Base-by-base conservation (phyloP, 53 echinoderm and acorn worm species). In the Echinometra lucunter region DNA sequence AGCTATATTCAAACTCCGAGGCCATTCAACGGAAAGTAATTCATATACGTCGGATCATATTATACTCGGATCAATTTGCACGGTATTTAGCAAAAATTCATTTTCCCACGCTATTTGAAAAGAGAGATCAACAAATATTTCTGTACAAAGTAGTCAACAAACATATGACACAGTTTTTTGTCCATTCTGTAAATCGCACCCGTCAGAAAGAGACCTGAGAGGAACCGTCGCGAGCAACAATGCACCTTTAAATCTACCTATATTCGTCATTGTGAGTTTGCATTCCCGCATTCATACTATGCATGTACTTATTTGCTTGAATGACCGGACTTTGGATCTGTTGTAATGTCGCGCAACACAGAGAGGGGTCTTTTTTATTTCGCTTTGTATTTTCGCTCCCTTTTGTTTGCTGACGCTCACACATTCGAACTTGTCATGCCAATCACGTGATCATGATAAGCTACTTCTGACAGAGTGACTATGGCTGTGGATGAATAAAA, bases 41-140 rank as follows among this genome's bases (percentile, higher is more conserved):
- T 21, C 1, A 81, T 35, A 81, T 42, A 45, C 15, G 85, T 85
- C 85, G 15, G 21, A 85, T 4, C 85, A 5, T n/a, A 45, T 49
- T 85, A 45, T 1, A 42, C 25, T 45, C 30, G 85, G 85, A 85
- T 85, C 85, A 85, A 18, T 85, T 45, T 85, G 53, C 1, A 85
- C 15, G 85, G 47, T 85, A 85, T 85, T 85, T 47, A 49, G 13
- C 28, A 85, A 45, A 13, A 85, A 45, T n/a, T 49, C 28, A 85
- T 85, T 28, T 85, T 85, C 85, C 85, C 85, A 85, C 85, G 47
- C 85, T 30, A 9, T 53, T 17, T 85, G 53, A 85, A 85, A 47
- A 49, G 85, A 85, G 49, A n/a, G 53, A 49, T n/a, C 85, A 49
- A 85, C 85, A 85, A 85, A 85, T 85, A 85, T 28, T 85, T 49